Base-by-base conservation (phyloP, 1,140 invertebrate genomes). In the Saccostrea cuccullata region DNA sequence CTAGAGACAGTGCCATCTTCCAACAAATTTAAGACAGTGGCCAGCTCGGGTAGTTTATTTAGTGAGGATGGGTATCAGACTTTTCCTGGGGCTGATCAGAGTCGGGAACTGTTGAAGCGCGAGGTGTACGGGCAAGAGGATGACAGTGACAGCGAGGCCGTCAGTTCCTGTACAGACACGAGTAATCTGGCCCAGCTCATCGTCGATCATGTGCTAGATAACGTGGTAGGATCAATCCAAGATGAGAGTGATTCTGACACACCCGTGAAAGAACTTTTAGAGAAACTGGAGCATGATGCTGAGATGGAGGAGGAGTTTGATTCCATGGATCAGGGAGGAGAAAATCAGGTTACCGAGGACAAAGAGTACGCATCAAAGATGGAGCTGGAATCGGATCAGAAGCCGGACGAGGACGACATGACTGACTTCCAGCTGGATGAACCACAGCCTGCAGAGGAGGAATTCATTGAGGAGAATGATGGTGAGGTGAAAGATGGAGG, bases 161-260 rank as follows among this genome's bases (percentile, higher is more conserved):
- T 58, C 15, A 85, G 58, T 40, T 85, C 84, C n/a, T 86, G 64
- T 83, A 85, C 86, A 23, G 89, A 89, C 82, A 87, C 86, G 0
- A 89, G 89, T 86, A 64, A 89, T 20, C 73, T 89, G 20, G 89
- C 89, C 30, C 86, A 87, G 30, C 36, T 87, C 13, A 87, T 90
- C 23, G 88, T 91, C 6, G 67, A 90, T n/a, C 89, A 90, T 64
- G 91, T 89, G 15, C 85, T 91, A 23, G 89, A 88, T 23, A 89
- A 87, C 6, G 89, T 88, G 13, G 64, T 89, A 15, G 84, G 82
- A 23, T 85, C 87, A 30, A 84, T 90, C 64, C 82, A 90, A 36
- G 85, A 85, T 73, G 89, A 89, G 40, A 83, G 86, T 60, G 86
- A 86, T 17, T 73, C 30, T 73, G 55, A 23, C 67, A n/a, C 77